A percentile compares a stretch with the other conserved stretches of the same genome.
Evolutionary conservation across 2,113 vertebrate species (phyloP).

Genomic region (Thalassoma bifasciatum): DNA sequence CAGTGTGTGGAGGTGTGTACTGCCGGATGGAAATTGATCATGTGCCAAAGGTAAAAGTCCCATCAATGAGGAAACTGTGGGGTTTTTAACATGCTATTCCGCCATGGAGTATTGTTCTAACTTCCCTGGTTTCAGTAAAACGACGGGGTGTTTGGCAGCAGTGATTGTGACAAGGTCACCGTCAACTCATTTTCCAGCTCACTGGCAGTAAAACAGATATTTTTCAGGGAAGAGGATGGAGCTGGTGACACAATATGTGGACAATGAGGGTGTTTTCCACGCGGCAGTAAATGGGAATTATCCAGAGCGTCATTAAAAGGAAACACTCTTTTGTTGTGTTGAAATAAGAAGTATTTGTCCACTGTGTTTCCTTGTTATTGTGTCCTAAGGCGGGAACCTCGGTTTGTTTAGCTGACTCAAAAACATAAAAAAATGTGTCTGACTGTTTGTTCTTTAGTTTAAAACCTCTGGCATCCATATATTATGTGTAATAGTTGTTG

Average conservation of each 20-base stretch:
- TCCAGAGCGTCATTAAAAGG: slow-evolving; percentile 25
- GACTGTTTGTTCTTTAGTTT: slow-evolving; percentile 8
- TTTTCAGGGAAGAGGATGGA: slow-evolving; percentile 51
- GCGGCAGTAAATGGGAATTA: slow-evolving; percentile 20
- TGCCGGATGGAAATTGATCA: slow-evolving; percentile 45
- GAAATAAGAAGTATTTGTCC: slow-evolving; percentile 42
- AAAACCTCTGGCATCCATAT: slow-evolving; percentile 36
- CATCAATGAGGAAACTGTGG: slow-evolving; percentile 13
- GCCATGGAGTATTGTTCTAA: slow-evolving; percentile 66
- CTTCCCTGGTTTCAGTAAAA: slow-evolving; percentile 48
- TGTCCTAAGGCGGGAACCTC: slow-evolving; percentile 27
- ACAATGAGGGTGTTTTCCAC: slow-evolving; percentile 73
- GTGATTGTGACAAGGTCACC: slow-evolving; percentile 43
- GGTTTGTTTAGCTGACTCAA: slow-evolving; percentile 16
- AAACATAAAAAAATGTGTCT: slow-evolving; percentile 5
- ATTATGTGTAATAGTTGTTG: slow-evolving; percentile 23
- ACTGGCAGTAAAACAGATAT: slow-evolving; percentile 41
- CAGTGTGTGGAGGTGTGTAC: slow-evolving; percentile 16
- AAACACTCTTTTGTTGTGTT: slow-evolving; percentile 57
- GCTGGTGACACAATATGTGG: slow-evolving; percentile 59
- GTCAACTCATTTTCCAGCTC: slow-evolving; percentile 45
- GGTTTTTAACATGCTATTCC: slow-evolving; percentile 22
- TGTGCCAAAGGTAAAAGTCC: slow-evolving; percentile 25
- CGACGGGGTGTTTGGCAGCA: slow-evolving; percentile 44
- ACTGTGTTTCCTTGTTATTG: slow-evolving; percentile 63